Conservation (phyloP, 2,113 vertebrate genomes). For the Delphinapterus leucas region DNA sequence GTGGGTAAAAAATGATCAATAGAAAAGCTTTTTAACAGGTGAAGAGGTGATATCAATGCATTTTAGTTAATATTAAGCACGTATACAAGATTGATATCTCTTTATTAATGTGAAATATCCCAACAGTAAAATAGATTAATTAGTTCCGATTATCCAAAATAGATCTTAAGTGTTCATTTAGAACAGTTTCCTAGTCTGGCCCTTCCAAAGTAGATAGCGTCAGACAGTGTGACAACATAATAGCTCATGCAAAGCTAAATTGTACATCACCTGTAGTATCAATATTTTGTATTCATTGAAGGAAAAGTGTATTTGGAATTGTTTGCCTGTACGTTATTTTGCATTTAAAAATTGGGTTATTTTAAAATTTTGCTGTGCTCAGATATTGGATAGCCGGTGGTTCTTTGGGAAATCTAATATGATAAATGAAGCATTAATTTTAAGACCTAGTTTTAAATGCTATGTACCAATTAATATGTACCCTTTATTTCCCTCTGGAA, state of each 20-base stretch:
- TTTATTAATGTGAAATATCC: background rate
- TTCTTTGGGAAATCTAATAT: slow-evolving; percentile 11
- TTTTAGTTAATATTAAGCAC: slow-evolving; percentile 26
- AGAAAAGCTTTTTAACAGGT: slow-evolving; percentile 9
- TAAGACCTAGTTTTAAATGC: slow-evolving; percentile 41
- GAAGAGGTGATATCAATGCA: background rate
- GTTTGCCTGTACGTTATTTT: slow-evolving; percentile 14
- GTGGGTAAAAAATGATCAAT: slow-evolving; percentile 1
- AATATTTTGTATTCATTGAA: background rate
- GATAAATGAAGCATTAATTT: background rate
- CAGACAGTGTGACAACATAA: background rate
- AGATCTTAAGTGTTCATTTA: slow-evolving; percentile 12
- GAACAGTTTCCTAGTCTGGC: background rate
- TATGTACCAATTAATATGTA: background rate
- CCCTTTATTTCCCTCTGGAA: background rate
- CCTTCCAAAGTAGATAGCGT: slow-evolving; percentile 7
- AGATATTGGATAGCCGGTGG: background rate
- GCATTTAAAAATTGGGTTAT: background rate
- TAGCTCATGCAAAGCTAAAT: slow-evolving; percentile 36
- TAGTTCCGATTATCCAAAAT: slow-evolving; percentile 40
- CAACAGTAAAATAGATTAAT: slow-evolving; percentile 19
- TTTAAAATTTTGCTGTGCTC: background rate
- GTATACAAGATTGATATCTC: background rate
- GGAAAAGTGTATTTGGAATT: slow-evolving; percentile 1
- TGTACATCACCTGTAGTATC: background rate